Evolutionary conservation across 1,140 invertebrate species (phyloP), one percentile per base, ranked within the genome.

Genomic region (Macrotrachela quadricornifera): DNA sequence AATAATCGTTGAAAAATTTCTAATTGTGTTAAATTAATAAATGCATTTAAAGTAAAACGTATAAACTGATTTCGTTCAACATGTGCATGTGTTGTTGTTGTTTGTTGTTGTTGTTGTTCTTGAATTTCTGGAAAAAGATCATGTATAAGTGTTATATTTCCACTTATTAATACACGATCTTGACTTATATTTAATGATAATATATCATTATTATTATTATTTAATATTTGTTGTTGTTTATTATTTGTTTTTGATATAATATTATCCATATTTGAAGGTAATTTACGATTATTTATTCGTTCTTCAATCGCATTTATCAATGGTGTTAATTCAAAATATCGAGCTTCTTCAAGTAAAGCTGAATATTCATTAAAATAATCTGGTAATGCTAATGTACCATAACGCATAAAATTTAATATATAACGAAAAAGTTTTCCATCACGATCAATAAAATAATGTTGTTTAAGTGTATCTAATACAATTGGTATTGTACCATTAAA

Each of bases 401-500:
- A 88, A 59, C 90, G 76, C 77, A 94, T 79, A 68, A 86, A 95
- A 73, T 94, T 94, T 21, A 95, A 73, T 62, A 95, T 84, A 67
- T 92, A 85, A 16, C 87, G 77, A 71, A 92, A 94, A 83, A 91
- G 87, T 47, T 80, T 81, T 1, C 86, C 86, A 62, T 92, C 86
- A 55, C 87, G 76, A 71, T 95, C 88, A 59, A 94, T 92, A 73
- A 95, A 95, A 68, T 94, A 95, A 64, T 95, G 90, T 65, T 95
- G 90, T 66, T 95, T 95, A 58, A 95, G 71, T 6, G 83, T 86
- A 64, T 95, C 90, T 61, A 95, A 70, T 4, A 95, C 86, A 58
- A 95, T 92, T 1, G 90, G 88, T 60, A 92, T 88, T 58, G 78
- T 81, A n/a, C 88, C 90, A 63, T 90, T 92, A 71, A 94, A 95